Evolutionary conservation across 2,797 vertebrate genomes (phyloP).

Genomic region (Gallinago nigripennis): DNA sequence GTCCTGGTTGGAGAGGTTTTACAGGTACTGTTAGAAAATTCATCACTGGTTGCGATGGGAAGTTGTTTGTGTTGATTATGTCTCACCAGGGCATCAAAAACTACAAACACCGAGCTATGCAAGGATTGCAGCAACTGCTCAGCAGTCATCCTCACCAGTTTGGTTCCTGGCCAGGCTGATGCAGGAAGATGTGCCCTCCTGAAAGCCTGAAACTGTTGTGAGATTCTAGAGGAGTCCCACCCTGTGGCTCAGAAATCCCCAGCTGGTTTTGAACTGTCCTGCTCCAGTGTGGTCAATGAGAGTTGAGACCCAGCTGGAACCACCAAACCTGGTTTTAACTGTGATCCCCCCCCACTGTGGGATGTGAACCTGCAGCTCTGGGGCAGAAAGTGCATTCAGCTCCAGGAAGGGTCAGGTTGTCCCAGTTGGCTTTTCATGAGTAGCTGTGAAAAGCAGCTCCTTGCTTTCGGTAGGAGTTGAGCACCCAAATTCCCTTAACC

Average conservation of each 20-base stretch:
- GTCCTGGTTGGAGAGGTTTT: not conserved
- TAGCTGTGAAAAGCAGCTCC: not conserved
- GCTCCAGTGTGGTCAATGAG: not conserved
- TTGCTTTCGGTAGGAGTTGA: not conserved
- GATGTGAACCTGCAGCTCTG: not conserved
- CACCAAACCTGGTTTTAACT: not conserved
- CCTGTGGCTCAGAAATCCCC: not conserved
- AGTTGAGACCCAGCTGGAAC: not conserved
- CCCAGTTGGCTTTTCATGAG: not conserved
- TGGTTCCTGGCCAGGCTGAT: not conserved
- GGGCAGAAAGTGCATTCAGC: not conserved
- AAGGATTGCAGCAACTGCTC: not conserved
- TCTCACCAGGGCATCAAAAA: not conserved
- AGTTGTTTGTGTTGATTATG: not conserved
- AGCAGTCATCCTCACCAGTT: not conserved
- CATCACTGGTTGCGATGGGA: not conserved
- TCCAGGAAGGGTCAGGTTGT: not conserved
- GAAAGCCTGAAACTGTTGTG: not conserved
- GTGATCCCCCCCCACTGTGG: accelerated
- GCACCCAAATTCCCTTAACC: not conserved
- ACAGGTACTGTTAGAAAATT: not conserved
- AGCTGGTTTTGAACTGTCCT: not conserved
- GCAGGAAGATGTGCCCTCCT: not conserved
- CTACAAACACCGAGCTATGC: not conserved
- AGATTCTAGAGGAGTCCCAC: not conserved